A percentile compares a stretch with the other conserved stretches of the same genome.
phyloP scores from a whole-genome alignment of 2,797 vertebrate genomes.

The Dromococcyx pavoninus region DNA sequence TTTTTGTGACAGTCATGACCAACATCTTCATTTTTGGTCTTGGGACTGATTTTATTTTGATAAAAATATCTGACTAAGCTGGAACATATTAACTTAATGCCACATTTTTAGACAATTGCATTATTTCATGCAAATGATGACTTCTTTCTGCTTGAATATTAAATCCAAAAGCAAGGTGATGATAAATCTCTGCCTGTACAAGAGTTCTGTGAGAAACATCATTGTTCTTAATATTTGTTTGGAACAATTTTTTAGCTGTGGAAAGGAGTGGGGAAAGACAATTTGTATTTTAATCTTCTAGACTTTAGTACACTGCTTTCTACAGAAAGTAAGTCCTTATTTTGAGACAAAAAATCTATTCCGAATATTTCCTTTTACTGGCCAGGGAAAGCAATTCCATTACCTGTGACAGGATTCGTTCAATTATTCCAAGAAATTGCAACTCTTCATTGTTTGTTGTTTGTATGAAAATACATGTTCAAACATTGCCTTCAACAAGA shows the following conservation, averaged over 20 bases:
- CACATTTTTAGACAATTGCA: background rate
- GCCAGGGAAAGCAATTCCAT: background rate
- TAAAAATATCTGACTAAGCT: background rate
- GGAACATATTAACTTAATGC: slow-evolving; percentile 13
- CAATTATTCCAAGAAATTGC: background rate
- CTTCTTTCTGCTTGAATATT: slow-evolving; percentile 2
- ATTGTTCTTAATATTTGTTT: background rate
- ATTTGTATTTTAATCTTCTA: background rate
- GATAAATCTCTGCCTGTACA: background rate
- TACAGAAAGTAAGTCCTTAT: background rate
- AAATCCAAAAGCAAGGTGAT: background rate
- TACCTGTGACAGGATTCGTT: background rate
- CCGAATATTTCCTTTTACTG: background rate
- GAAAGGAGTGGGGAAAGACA: background rate
- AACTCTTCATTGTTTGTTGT: background rate
- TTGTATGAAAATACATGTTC: background rate
- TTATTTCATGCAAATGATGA: background rate
- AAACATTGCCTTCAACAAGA: background rate
- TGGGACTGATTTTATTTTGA: background rate
- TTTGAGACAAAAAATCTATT: background rate
- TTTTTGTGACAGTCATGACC: background rate
- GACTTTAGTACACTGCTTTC: background rate
- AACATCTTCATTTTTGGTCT: background rate
- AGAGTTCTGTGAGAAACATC: background rate
- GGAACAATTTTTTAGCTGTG: background rate